These are phyloP conservation scores for Zoanthus sociatus DNA, from an alignment of 92 coral and sea anemone species.

Conservation along the genomic window DNA sequence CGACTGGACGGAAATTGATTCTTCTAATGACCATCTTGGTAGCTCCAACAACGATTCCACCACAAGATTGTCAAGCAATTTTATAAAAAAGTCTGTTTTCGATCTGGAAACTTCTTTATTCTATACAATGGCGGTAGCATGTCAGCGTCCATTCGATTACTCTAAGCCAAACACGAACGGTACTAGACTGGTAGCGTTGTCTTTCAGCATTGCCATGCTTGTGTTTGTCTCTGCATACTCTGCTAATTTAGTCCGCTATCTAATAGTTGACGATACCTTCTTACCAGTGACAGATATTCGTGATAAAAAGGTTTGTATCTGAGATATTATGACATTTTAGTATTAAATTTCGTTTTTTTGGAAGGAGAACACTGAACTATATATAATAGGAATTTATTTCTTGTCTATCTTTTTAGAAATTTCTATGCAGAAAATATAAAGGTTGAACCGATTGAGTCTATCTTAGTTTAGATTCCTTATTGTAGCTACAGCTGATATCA, in stretches of 20 bases:
- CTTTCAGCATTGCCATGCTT: slow-evolving; percentile 89
- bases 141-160: slow-evolving; percentile 83
- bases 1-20: background rate
- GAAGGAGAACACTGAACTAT: background rate
- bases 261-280: slow-evolving; percentile 80
- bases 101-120: slow-evolving; percentile 83
- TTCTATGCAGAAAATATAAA: no score
- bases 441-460: no score
- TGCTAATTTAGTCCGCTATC: slow-evolving; percentile 85
- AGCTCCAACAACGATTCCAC: background rate
- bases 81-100: slow-evolving; percentile 37
- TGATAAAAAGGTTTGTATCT: slow-evolving; percentile 73
- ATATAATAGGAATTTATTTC: no score
- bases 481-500: no score
- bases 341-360: background rate
- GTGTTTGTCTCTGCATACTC: slow-evolving; percentile 84
- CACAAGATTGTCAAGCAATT: background rate
- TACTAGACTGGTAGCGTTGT: slow-evolving; percentile 80
- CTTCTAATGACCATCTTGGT: background rate
- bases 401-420: no score
- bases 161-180: slow-evolving; percentile 78
- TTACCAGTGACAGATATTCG: slow-evolving; percentile 77
- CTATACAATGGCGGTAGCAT: slow-evolving; percentile 79
- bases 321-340: background rate
- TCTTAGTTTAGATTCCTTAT: no score